A percentile compares a stretch with the other conserved stretches of the same genome.
Conservation (phyloP, 2,113 vertebrate genomes). For the Capra hircus region DNA sequence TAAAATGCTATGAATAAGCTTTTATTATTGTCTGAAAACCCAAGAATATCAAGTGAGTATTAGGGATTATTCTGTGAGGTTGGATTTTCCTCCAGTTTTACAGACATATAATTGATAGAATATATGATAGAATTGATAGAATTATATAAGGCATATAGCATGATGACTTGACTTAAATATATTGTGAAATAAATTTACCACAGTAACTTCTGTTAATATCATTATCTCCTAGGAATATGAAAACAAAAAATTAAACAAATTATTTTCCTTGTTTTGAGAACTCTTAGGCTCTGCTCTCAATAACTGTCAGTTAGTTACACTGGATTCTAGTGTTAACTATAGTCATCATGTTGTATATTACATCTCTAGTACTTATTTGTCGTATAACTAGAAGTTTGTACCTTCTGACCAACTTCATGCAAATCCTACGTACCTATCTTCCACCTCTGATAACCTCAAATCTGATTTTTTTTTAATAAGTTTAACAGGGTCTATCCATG, state of each 20-base stretch:
- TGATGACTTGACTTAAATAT: not conserved
- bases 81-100: not conserved
- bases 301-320: not conserved
- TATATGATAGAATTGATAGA: not conserved
- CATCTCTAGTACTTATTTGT: not conserved
- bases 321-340: not conserved
- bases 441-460: not conserved
- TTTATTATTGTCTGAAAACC: not conserved
- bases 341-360: not conserved
- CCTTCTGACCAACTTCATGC: not conserved
- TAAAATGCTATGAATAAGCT: not conserved
- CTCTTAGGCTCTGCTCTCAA: not conserved
- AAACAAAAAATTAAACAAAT: fast-evolving
- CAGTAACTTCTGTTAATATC: not conserved
- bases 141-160: not conserved
- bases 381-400: not conserved
- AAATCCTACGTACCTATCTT: not conserved
- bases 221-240: not conserved
- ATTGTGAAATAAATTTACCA: not conserved
- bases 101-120: not conserved
- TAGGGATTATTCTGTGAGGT: not conserved
- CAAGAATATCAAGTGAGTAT: not conserved
- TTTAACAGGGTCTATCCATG: not conserved
- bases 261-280: not conserved
- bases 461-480: not conserved